Base-by-base conservation (phyloP, 92 coral and sea anemone species). In the Siderastrea radians region DNA sequence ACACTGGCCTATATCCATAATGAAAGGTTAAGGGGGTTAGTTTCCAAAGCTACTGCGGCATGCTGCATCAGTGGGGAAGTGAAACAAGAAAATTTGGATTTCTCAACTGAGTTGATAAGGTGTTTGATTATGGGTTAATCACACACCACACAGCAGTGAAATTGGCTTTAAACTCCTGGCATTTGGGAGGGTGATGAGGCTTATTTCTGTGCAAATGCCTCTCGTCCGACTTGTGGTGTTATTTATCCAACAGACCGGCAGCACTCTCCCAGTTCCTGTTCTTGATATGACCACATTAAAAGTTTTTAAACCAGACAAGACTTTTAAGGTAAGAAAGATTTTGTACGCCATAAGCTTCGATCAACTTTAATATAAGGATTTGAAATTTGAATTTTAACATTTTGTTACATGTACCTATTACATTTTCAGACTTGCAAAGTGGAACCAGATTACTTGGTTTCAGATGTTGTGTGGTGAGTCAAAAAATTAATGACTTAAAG, bases 341-440 rank as follows among this genome's bases (percentile, higher is more conserved):
- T 7, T 11, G 38, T 51, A 16, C 13, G 11, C 13, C 49, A 9
- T 38, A 4, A 7, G 61, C 2, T 14, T 13, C 16, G 19, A 61
- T 26, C 38, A 26, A 26, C 38, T 26, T 26, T 26, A 26, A 26
- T 26, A 26, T 26, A 26, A 26, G 38, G 38, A 26, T 26, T 26
- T 26, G 0, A 26, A 26, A 26, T 26, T 26, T 26, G 38, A 26
- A 26, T 26, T 26, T 26, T 26, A 26, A 26, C 38, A 26, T 26
- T 26, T 26, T 26, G 38, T 26, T 75, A 15, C 59, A 49, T 6
- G 15, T 71, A 13, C 58, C 71, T 60, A 46, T 3, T 55, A 11
- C 51, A 4, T 86, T 84, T 91, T 82, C 87, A 97, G 99, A 97
- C 99, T 2, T 97, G 98, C 79, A 97, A 97, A 89, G 95, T 97